phyloP scores from a whole-genome alignment of 2,113 vertebrate genomes.

The Cervus canadensis region DNA sequence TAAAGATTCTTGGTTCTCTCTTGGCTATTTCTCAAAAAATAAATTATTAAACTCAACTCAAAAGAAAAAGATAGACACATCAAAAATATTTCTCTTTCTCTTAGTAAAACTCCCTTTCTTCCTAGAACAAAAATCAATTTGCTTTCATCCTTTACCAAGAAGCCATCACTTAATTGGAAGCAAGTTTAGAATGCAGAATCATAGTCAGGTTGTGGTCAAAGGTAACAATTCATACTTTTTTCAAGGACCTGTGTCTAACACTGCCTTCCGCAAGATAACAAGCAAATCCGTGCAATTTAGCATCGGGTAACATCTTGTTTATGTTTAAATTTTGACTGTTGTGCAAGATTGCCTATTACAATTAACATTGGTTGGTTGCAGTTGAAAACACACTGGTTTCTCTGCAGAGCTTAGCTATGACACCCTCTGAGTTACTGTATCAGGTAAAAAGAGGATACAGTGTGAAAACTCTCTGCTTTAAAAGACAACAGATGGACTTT shows the following conservation, averaged over 20 bases:
- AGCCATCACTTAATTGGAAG: neutral
- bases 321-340: neutral
- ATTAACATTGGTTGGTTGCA: neutral
- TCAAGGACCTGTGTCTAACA: neutral
- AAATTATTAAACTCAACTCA: neutral
- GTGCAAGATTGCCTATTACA: neutral
- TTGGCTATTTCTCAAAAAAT: neutral
- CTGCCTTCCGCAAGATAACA: neutral
- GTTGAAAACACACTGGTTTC: neutral
- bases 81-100: neutral
- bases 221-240: neutral
- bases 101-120: neutral
- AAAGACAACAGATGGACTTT: neutral
- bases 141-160: constrained; percentile 14
- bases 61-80: neutral
- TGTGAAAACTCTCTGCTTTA: neutral
- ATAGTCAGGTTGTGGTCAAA: neutral
- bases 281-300: neutral
- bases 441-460: neutral
- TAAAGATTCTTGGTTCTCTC: neutral
- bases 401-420: neutral
- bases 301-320: neutral
- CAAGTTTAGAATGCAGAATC: neutral
- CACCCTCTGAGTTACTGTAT: too few relatives aligned
- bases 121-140: neutral